Base-by-base conservation (phyloP, 37 sponge, comb jelly and placozoan genomes). In the Bolinopsis microptera region DNA sequence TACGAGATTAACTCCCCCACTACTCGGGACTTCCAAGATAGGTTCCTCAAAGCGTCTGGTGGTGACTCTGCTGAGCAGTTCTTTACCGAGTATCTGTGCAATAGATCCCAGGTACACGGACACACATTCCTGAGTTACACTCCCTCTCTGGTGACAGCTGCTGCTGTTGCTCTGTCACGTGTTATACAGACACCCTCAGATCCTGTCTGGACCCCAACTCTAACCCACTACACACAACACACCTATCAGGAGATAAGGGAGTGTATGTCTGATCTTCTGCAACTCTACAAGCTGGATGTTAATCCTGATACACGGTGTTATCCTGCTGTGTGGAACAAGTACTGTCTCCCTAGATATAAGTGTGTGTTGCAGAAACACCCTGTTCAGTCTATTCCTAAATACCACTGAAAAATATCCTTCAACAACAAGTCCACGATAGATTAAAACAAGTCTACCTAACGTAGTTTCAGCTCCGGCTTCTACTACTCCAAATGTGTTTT, bases 41-140 rank as follows among this genome's bases (percentile, higher is more conserved):
- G 82, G 82, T 80, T 80, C 37, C 82, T 80, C 82, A 80, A 33
- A 80, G 82, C 82, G 18, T 80, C 82, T 34, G 82, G 30, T 13
- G 82, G 38, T 8, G 82, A 80, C 82, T 34, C 9, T 30, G 0
- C 9, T 8, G 82, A 34, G 82, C 24, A 1, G 32, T 33, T 32
- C 38, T 80, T 80, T 33, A 80, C 74, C 32, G 82, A 80, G 82
- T 80, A 80, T 30, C 38, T 80, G 82, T 32, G 35, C 32, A 30
- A 80, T 22, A 2, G 82, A 80, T 32, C 82, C 22, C 23, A 3
- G 21, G 38, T 80, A 9, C 3, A 27, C 21, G 82, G 82, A 18
- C 36, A 80, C 21, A 35, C 18, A 22, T 80, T 80, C 22, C 82
- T 80, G 32, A 33, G 38, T 8, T 80, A 36, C 38, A 35, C 35